These are phyloP conservation scores for Eutolmus rufibarbis DNA, from an alignment of 2,888 invertebrate genomes.

Conservation along the genomic window DNA sequence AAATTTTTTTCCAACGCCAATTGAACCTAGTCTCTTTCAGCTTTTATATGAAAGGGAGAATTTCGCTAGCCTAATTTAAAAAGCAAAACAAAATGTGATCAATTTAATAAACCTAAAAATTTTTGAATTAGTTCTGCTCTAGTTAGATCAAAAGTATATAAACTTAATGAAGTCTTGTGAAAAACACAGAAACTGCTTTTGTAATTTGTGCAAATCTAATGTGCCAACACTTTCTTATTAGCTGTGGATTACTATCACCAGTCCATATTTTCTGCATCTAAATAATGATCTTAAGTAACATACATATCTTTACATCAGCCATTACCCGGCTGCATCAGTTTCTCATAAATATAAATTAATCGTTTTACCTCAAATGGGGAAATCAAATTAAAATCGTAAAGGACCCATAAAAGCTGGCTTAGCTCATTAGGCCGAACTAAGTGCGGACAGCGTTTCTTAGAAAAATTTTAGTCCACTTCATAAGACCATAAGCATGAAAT, in stretches of 20 bases:
- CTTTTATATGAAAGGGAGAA: no score
- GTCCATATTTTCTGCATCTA: background rate
- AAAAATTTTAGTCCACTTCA: background rate
- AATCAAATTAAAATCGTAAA: background rate
- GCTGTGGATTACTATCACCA: background rate
- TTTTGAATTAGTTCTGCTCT: no score
- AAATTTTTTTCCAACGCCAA: no score
- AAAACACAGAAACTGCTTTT: background rate
- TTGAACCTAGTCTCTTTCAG: no score
- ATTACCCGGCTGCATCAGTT: background rate
- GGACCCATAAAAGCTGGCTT: background rate
- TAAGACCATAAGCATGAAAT: background rate
- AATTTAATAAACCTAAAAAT: no score
- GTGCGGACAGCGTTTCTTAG: background rate
- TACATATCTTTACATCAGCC: background rate
- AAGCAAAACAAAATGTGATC: no score
- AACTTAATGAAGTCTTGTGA: background rate
- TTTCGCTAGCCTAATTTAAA: no score
- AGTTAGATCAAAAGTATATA: no score
- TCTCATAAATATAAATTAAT: background rate
- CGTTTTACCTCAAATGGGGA: background rate
- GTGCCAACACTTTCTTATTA: background rate
- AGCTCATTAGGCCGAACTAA: background rate
- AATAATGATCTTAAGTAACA: background rate
- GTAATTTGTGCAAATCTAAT: background rate